phyloP scores from a whole-genome alignment of 2,113 vertebrate species.

The Calypte anna region DNA sequence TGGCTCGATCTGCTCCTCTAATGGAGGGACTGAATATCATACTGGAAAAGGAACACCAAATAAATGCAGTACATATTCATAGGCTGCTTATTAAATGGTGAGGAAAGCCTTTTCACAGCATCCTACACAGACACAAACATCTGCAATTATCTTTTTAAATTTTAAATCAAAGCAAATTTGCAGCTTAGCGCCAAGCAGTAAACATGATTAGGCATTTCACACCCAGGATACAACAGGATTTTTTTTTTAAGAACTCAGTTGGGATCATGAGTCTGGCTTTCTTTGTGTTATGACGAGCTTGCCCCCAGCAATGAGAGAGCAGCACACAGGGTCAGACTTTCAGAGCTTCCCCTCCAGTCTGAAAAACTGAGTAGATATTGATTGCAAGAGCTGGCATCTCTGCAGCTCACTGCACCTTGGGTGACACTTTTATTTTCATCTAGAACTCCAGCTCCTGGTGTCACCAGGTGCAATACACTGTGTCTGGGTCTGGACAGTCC shows the following conservation, averaged over 20 bases:
- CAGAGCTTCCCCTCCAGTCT: not conserved
- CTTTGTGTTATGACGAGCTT: not conserved
- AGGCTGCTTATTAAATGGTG: not conserved
- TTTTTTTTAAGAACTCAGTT: not conserved
- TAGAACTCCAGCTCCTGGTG: not conserved
- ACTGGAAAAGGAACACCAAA: not conserved
- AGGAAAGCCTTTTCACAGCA: slow-evolving; percentile 33
- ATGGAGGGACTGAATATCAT: not conserved
- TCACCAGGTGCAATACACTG: not conserved
- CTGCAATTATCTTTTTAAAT: slow-evolving; percentile 45
- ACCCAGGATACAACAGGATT: not conserved
- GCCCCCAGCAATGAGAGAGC: not conserved
- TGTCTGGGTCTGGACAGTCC: not conserved
- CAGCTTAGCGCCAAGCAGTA: not conserved
- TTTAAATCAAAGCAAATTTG: slow-evolving; percentile 65
- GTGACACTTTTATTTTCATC: not conserved
- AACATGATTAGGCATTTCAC: slow-evolving; percentile 54
- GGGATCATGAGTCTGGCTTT: not conserved
- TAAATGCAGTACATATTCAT: not conserved
- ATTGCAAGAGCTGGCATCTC: not conserved
- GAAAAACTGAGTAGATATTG: not conserved
- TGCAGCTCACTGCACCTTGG: not conserved
- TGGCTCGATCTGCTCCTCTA: not conserved
- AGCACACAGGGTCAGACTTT: not conserved
- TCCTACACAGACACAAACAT: not conserved